Percentiles rank a stretch among this genome's conserved stretches.
phyloP scores from a whole-genome alignment of 35 echinoderm and acorn worm species.

The Heliocidaris tuberculata region DNA sequence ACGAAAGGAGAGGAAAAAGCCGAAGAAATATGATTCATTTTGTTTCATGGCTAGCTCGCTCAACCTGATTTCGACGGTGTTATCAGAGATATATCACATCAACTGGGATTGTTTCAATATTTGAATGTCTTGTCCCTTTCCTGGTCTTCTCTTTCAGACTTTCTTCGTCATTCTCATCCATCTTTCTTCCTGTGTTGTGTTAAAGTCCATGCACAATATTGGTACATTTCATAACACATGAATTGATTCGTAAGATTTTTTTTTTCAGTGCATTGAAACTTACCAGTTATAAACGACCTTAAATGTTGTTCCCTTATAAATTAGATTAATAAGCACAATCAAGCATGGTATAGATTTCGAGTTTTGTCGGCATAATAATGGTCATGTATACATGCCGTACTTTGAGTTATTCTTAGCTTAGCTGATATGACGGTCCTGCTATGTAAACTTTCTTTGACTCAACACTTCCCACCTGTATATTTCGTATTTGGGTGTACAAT shows the following conservation, averaged over 20 bases:
- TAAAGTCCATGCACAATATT: too few species aligned
- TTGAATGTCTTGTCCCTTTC: slow-evolving; percentile 4
- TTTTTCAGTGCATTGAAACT: background rate
- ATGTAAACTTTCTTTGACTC: too few species aligned
- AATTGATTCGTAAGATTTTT: background rate
- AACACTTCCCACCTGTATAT: too few species aligned
- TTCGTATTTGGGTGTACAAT: too few species aligned
- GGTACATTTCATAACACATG: too few species aligned
- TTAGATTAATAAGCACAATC: background rate
- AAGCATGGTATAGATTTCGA: background rate
- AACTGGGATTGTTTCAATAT: background rate
- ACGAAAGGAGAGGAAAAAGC: background rate
- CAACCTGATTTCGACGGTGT: background rate
- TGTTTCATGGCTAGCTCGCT: background rate
- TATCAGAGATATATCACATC: background rate
- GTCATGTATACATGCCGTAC: too few species aligned
- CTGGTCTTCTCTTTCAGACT: background rate
- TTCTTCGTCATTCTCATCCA: too few species aligned
- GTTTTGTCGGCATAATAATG: too few species aligned
- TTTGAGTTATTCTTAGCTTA: too few species aligned
- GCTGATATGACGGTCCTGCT: too few species aligned
- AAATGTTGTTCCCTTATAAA: background rate
- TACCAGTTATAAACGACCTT: background rate
- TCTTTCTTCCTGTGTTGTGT: too few species aligned
- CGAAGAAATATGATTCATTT: background rate